A percentile compares a stretch with the other conserved stretches of the same genome.
Conservation (phyloP, 1,140 invertebrate genomes). For the Lucilia sericata region DNA sequence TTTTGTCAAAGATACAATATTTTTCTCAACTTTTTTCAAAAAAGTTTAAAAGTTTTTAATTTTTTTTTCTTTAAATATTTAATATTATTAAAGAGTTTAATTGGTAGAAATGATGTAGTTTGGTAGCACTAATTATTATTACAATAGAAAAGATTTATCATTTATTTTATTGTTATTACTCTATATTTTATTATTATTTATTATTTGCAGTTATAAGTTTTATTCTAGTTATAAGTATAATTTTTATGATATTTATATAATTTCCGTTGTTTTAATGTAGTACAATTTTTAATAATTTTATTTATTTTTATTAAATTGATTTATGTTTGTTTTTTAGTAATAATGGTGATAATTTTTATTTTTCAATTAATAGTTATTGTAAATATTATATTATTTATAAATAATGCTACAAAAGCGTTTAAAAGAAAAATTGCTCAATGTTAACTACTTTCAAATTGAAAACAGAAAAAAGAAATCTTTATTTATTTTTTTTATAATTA, state of each 20-base stretch:
- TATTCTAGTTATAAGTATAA: neutral
- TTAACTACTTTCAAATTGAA: neutral
- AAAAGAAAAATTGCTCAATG: conserved; percentile 8
- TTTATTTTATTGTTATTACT: neutral
- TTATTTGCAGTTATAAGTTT: neutral
- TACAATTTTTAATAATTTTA: neutral
- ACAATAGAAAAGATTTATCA: neutral
- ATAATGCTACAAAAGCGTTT: conserved; percentile 15
- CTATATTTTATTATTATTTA: neutral
- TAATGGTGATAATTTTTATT: neutral
- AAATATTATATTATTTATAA: neutral
- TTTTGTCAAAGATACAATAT: too few species aligned
- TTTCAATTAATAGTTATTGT: neutral
- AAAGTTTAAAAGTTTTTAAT: too few species aligned
- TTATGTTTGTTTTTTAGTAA: neutral
- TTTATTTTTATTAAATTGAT: neutral
- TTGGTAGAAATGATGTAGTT: neutral
- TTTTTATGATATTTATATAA: neutral
- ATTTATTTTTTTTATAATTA: neutral
- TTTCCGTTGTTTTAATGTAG: neutral
- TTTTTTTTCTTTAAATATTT: neutral
- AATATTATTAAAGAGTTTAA: conserved; percentile 2
- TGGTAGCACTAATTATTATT: neutral
- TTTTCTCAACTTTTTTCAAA: too few species aligned
- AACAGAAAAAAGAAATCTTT: neutral